Evolutionary conservation across 2,797 vertebrate genomes (phyloP).

Genomic region (Poecile montanus): DNA sequence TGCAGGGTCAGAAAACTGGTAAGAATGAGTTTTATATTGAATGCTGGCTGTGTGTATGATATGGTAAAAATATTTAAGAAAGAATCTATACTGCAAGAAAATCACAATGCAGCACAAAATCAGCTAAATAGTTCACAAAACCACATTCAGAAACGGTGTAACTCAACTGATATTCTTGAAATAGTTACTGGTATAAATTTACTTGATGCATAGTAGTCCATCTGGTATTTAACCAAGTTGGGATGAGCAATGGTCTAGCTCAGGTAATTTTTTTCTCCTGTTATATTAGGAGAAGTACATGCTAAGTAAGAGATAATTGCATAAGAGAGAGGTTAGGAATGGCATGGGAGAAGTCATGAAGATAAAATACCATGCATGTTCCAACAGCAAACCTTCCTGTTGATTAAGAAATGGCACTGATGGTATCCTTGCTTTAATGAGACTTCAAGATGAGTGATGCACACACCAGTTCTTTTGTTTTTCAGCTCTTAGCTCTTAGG

Average conservation of each 20-base stretch:
- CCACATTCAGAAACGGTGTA: background rate
- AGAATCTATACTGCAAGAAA: background rate
- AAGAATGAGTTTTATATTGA: background rate
- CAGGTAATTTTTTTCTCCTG: background rate
- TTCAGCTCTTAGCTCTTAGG: background rate
- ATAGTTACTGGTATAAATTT: background rate
- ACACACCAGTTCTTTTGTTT: conserved; percentile 20
- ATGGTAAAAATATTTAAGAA: background rate
- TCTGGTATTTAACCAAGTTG: background rate
- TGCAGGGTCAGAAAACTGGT: conserved; percentile 1
- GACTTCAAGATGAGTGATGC: conserved; percentile 49
- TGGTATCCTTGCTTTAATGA: conserved; percentile 48
- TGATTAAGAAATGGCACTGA: conserved; percentile 19
- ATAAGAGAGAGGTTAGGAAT: background rate
- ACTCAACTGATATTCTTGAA: background rate
- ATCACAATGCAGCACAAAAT: background rate
- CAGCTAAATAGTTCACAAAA: background rate
- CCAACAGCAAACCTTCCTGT: conserved; percentile 29
- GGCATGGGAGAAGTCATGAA: background rate
- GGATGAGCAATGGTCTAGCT: background rate
- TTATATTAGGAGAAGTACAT: background rate
- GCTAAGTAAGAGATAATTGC: conserved; percentile 8
- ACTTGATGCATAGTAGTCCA: background rate
- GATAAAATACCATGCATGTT: conserved; percentile 28
- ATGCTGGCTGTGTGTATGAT: background rate